phyloP scores from a whole-genome alignment of 2,888 invertebrate species.

The Choristoneura rosaceana region DNA sequence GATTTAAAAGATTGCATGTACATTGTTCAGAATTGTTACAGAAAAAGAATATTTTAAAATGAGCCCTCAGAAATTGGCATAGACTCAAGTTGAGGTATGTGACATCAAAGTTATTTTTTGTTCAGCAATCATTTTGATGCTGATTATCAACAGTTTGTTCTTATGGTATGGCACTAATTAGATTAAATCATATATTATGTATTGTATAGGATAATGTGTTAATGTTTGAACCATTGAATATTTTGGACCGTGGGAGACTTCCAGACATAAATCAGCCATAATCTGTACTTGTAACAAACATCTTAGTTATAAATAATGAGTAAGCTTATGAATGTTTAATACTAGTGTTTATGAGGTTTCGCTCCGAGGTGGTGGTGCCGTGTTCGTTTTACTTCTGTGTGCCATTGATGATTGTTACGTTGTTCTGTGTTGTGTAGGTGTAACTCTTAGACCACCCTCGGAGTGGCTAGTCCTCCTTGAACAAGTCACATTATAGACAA shows the following conservation, averaged over 20 bases:
- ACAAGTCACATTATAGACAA: conserved; percentile 51
- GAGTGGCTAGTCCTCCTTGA: conserved; percentile 13
- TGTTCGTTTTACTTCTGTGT: conserved; percentile 32
- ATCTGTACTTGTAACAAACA: conserved; percentile 16
- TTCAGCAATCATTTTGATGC: background rate
- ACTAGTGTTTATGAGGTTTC: conserved; percentile 47
- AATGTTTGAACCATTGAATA: conserved; percentile 34
- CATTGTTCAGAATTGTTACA: background rate
- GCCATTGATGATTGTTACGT: conserved; percentile 11
- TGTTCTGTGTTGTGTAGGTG: conserved; percentile 23
- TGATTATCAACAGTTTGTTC: background rate
- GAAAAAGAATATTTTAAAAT: background rate
- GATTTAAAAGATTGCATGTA: background rate
- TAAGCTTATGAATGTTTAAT: conserved; percentile 66
- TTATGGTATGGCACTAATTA: conserved; percentile 28
- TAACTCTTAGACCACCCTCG: conserved; percentile 7
- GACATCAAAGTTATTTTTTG: background rate
- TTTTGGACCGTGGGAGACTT: conserved; percentile 26
- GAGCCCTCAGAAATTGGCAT: background rate
- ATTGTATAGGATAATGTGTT: conserved; percentile 35
- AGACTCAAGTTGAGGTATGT: background rate
- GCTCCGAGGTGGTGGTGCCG: conserved; percentile 9
- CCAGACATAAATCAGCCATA: conserved; percentile 17
- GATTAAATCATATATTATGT: conserved; percentile 14
- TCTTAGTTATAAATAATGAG: conserved; percentile 41